Base-by-base conservation (phyloP, 2,797 vertebrate genomes). In the Sparidentex hasta region DNA sequence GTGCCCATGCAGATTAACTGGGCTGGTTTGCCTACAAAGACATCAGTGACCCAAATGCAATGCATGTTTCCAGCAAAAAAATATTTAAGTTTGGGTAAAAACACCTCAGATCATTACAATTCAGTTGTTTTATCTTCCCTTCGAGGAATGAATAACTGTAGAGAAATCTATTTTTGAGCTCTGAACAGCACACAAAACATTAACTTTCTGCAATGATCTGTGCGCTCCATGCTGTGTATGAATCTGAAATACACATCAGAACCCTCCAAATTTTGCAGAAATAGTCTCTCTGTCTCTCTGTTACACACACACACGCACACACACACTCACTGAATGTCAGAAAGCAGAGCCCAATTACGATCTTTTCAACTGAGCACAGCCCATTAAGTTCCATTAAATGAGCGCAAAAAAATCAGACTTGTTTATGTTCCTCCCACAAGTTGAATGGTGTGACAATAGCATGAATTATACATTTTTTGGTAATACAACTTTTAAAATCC, bases 1-100 rank as follows among this genome's bases (percentile, higher is more conserved):
- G 73, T 79, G 81, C 79, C 84, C 74, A 55, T 90, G 84, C 75
- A 90, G 89, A 92, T 91, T 89, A 92, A 81, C 88, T 84, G 79
- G 59, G 73, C 79, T 73, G 76, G 71, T 87, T 92, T 44, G 69
- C 62, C 69, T 23, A 77, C 67, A 88, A 87, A 91, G 79, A 86
- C 80, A 77, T 86, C 73, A 76, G 69, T 88, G 83, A 85, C 88
- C 87, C 78, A 89, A 84, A 90, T 91, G 78, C 27, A 67, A 44
- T 25, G 51, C 70, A 75, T 50, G 44, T 65, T 71, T 83, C 59
- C 41, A 51, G 63, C 46, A 17, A 68, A 18, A 18, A 18, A 38
- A 65, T 52, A 73, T 66, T 63, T n/a, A 58, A 48, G 56, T 65
- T 55, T 50, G 18, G 14, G 1, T 67, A 62, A 38, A 7, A 61